Conservation (phyloP, 1,140 invertebrate species). For the Bombus breviceps region DNA sequence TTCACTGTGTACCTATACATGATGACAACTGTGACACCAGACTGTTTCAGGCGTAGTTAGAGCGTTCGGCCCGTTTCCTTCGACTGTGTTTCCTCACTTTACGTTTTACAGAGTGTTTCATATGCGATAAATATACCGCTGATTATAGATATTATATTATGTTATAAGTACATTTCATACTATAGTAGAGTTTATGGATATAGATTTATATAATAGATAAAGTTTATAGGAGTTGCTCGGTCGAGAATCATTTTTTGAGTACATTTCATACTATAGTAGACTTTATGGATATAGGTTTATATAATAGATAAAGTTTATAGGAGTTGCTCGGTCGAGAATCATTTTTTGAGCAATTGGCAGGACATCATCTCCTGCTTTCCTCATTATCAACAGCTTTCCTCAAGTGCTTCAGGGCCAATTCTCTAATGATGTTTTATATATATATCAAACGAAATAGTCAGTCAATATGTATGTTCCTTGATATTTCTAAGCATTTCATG, state of each 20-base stretch:
- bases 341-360: not conserved
- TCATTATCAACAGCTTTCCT: too few relatives aligned
- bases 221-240: not conserved
- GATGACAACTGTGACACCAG: not conserved
- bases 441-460: too few relatives aligned
- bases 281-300: too few relatives aligned
- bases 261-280: too few relatives aligned
- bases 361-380: not conserved
- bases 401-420: not conserved
- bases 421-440: too few relatives aligned
- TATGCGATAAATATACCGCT: not conserved
- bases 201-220: not conserved
- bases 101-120: constrained; percentile 11
- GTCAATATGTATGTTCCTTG: too few relatives aligned
- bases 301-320: not conserved
- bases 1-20: not conserved
- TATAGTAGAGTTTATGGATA: too few relatives aligned
- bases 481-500: too few relatives aligned
- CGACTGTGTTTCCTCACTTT: not conserved
- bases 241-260: not conserved
- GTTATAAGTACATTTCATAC: too few relatives aligned
- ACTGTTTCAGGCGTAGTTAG: constrained; percentile 15
- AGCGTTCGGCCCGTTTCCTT: constrained; percentile 14
- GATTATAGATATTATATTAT: too few relatives aligned
- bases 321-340: not conserved